phyloP scores from a whole-genome alignment of 2,797 vertebrate species.

The Megaceryle alcyon region DNA sequence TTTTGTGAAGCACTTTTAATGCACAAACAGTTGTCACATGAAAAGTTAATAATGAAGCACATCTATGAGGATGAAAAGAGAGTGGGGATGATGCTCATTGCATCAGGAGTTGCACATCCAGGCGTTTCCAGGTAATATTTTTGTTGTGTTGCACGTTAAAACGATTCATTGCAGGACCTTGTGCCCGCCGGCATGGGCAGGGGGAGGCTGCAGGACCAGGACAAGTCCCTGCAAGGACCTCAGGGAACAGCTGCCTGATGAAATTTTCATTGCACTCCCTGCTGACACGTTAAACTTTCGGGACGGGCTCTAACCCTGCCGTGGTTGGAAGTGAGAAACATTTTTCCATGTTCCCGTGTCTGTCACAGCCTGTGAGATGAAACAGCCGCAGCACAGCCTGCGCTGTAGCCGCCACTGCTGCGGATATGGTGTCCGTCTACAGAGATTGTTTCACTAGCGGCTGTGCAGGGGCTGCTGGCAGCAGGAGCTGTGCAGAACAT shows the following conservation, averaged over 20 bases:
- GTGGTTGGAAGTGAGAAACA: conserved; percentile 13
- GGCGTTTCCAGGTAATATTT: conserved; percentile 45
- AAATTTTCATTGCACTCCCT: conserved; percentile 60
- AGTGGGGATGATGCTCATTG: conserved; percentile 19
- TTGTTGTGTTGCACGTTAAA: neutral
- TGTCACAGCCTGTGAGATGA: neutral
- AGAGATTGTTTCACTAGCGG: neutral
- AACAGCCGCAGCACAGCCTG: neutral
- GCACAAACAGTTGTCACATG: conserved; percentile 77
- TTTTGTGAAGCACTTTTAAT: conserved; percentile 63
- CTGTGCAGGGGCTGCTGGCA: neutral
- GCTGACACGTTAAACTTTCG: conserved; percentile 23
- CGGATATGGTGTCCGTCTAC: rapidly evolving
- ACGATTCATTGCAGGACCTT: neutral
- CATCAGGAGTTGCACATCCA: conserved; percentile 42
- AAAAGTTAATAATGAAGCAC: conserved; percentile 79
- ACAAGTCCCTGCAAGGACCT: neutral
- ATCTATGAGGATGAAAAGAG: conserved; percentile 69
- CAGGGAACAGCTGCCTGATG: conserved; percentile 29
- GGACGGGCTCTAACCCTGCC: neutral
- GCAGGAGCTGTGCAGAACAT: neutral
- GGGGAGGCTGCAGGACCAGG: neutral
- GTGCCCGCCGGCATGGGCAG: neutral
- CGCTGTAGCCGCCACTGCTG: neutral
- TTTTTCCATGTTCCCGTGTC: neutral